Percentiles rank a stretch among this genome's conserved stretches.
phyloP scores from a whole-genome alignment of 30 jellyfish, hydroid and myxozoan species.

The Catostylus mosaicus region DNA sequence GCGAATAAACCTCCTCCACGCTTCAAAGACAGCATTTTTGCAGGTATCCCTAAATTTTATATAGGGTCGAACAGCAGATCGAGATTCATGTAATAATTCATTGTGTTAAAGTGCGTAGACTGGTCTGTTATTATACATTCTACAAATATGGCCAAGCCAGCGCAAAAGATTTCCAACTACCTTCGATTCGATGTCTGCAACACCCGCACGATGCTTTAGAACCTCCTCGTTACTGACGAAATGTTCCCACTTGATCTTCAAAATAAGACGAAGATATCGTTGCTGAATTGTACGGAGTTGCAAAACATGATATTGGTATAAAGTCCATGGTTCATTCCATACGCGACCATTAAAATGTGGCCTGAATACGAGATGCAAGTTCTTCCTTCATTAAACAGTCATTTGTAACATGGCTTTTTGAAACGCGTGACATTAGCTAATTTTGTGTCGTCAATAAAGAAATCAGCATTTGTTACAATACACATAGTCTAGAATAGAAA shows the following conservation, averaged over 20 bases:
- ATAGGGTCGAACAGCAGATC: not conserved
- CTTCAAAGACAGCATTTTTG: too few species aligned
- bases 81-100: slow-evolving; percentile 17
- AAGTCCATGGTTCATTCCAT: slow-evolving; percentile 25
- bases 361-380: slow-evolving; percentile 37
- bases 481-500: slow-evolving; percentile 38
- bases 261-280: slow-evolving; percentile 9
- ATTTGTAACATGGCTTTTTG: slow-evolving; percentile 48
- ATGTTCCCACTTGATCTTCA: slow-evolving; percentile 19
- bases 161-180: slow-evolving; percentile 30
- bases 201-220: slow-evolving; percentile 26
- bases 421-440: slow-evolving; percentile 52
- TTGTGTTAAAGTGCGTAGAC: not conserved
- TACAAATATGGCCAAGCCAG: slow-evolving; percentile 26
- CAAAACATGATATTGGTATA: slow-evolving; percentile 1
- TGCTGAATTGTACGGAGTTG: slow-evolving; percentile 36
- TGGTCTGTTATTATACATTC: not conserved
- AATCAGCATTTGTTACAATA: slow-evolving; percentile 14
- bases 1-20: not conserved
- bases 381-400: slow-evolving; percentile 64
- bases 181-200: slow-evolving; percentile 11
- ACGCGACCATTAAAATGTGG: too few species aligned
- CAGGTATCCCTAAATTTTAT: not conserved
- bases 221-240: slow-evolving; percentile 46
- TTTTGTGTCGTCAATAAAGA: slow-evolving; percentile 13